Evolutionary conservation across 1,140 invertebrate genomes (phyloP).

Genomic region (Marisa cornuarietis): DNA sequence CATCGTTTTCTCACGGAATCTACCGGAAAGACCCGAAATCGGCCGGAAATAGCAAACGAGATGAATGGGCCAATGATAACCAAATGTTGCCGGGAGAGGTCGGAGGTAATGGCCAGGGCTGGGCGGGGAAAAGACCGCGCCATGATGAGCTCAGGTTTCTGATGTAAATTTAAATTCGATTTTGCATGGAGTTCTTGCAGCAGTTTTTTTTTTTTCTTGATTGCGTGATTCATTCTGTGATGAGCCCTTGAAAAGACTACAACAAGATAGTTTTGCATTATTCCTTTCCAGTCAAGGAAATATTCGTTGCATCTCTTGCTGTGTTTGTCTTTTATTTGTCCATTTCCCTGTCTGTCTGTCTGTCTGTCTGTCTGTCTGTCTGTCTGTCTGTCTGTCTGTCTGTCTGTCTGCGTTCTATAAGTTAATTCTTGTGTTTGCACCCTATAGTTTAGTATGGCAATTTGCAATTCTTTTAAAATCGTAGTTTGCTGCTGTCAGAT

Average conservation of each 20-base stretch:
- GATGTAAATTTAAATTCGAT: background rate
- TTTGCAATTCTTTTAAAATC: too few relatives aligned
- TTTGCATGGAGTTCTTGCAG: background rate
- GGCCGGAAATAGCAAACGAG: constrained; percentile 22
- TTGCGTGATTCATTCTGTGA: too few relatives aligned
- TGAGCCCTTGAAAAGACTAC: too few relatives aligned
- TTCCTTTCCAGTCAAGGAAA: too few relatives aligned
- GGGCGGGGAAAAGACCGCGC: background rate
- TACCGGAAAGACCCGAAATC: constrained; percentile 22
- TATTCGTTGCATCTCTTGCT: background rate
- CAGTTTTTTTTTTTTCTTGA: background rate
- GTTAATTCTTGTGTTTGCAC: too few relatives aligned
- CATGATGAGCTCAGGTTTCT: background rate
- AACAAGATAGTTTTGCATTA: too few relatives aligned
- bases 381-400: background rate
- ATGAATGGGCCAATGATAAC: constrained; percentile 24
- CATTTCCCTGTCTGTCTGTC: background rate
- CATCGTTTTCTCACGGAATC: constrained; percentile 20
- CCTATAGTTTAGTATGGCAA: too few relatives aligned
- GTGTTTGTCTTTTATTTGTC: constrained; percentile 8
- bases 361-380: background rate
- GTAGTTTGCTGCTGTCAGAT: too few relatives aligned
- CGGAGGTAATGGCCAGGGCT: background rate
- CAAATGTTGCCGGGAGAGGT: background rate
- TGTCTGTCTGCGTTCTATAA: background rate